Evolutionary conservation across 1,140 invertebrate genomes (phyloP).

Genomic region (Ceratina australensis): DNA sequence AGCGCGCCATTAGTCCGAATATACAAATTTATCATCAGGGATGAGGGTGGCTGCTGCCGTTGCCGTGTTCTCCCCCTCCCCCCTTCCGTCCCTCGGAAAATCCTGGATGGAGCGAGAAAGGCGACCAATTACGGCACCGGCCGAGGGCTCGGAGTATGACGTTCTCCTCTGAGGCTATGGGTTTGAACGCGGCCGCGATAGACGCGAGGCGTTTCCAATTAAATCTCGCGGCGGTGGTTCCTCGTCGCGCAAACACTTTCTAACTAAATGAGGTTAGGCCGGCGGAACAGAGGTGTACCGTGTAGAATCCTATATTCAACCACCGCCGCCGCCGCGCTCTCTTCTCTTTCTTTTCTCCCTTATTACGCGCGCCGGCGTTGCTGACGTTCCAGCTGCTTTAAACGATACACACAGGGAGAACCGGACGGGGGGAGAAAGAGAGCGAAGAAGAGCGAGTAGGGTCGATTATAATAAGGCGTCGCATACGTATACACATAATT

Average conservation of each 20-base stretch:
- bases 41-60: neutral
- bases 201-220: conserved; percentile 76
- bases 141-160: conserved; percentile 51
- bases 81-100: conserved; percentile 14
- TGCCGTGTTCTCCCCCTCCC: neutral
- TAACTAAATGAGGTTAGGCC: conserved; percentile 64
- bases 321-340: neutral
- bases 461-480: conserved; percentile 24
- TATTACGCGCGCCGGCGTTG: conserved; percentile 29
- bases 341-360: conserved; percentile 32
- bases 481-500: conserved; percentile 12
- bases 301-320: conserved; percentile 41
- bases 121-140: conserved; percentile 47
- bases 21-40: conserved; percentile 37
- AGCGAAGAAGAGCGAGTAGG: neutral
- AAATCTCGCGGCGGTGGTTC: conserved; percentile 57
- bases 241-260: conserved; percentile 55
- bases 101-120: conserved; percentile 48
- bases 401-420: conserved; percentile 6
- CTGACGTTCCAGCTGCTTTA: conserved; percentile 36
- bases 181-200: conserved; percentile 56
- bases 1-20: conserved; percentile 33
- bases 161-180: conserved; percentile 33
- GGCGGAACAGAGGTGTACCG: conserved; percentile 25
- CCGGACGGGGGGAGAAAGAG: neutral